Evolutionary conservation across 2,113 vertebrate species (phyloP), one percentile per base, ranked within the genome.

Genomic region (Trichechus manatus): DNA sequence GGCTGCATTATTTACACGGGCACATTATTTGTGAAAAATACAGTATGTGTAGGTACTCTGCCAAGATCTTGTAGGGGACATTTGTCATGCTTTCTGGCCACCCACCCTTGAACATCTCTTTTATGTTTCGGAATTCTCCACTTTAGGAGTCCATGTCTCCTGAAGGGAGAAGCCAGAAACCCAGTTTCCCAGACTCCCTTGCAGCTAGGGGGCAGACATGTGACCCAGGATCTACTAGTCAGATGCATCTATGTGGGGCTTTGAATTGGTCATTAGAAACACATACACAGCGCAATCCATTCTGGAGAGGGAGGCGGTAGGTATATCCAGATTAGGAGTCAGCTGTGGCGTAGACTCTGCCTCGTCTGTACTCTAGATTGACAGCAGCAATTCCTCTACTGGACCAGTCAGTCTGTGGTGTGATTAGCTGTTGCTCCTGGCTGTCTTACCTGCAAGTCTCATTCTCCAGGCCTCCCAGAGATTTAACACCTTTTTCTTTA

Each of bases 341-440:
- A 6, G 74, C 47, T 27, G 8, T 29, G 64, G 44, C 39, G 25
- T 19, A n/a, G 68, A 15, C 66, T 2, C 66, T 2, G 14, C 47
- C 63, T 66, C 0, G 4, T 70, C 17, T 39, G 68, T n/a, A 5
- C 25, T 8, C 27, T 15, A 22, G n/a, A 0, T 6, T 7, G 22
- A 53, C 0, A 2, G 23, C 53, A 36, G 33, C 0, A 3, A 20
- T 68, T 87, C 66, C 33, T 78, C 47, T 25, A 8, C 9, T 23
- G 23, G 39, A 14, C 3, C 10, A 20, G 17, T 23, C 10, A 66
- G 63, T 66, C 23, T 33, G 13, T 20, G n/a, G 29, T 75, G 23
- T 9, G 59, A 50, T 63, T 44, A 3, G 13, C 23, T 33, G 63
- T 85, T 68, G 22, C 59, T 91, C 19, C 36, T 8, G 36, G 25